phyloP scores from a whole-genome alignment of 2,888 invertebrate genomes.

The Pardosa pseudoannulata region DNA sequence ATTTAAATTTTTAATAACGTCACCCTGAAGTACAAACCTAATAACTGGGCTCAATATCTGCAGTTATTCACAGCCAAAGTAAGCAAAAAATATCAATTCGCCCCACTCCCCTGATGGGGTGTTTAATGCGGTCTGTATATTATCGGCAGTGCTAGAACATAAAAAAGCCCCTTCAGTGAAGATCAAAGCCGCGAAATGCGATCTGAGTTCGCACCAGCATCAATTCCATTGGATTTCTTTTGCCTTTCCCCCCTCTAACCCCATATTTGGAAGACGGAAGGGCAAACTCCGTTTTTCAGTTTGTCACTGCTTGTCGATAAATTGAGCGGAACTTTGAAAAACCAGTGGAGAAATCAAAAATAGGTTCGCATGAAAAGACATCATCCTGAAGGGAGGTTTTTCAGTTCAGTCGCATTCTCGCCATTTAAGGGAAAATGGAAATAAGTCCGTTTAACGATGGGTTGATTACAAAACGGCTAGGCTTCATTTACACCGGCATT shows the following conservation, averaged over 20 bases:
- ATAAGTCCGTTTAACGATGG: not conserved
- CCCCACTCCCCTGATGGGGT: not conserved
- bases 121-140: constrained; percentile 28
- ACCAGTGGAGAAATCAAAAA: constrained; percentile 23
- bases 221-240: constrained; percentile 34
- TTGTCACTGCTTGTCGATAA: constrained; percentile 44
- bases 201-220: constrained; percentile 32
- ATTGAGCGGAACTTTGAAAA: constrained; percentile 49
- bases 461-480: constrained; percentile 1
- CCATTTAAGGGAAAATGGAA: not conserved
- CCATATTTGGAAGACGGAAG: not conserved
- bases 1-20: too few relatives aligned
- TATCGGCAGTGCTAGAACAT: constrained; percentile 13
- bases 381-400: too few relatives aligned
- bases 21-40: too few relatives aligned
- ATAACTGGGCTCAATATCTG: not conserved
- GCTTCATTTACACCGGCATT: not conserved
- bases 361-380: constrained; percentile 7
- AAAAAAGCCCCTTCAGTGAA: constrained; percentile 22
- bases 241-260: not conserved
- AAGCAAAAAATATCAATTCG: not conserved
- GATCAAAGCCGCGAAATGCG: constrained; percentile 48
- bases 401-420: too few relatives aligned
- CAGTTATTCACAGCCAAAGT: not conserved
- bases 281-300: constrained; percentile 30